These are phyloP conservation scores for Antheraea mylitta DNA, from an alignment of 1,140 invertebrate genomes.

Conservation along the genomic window DNA sequence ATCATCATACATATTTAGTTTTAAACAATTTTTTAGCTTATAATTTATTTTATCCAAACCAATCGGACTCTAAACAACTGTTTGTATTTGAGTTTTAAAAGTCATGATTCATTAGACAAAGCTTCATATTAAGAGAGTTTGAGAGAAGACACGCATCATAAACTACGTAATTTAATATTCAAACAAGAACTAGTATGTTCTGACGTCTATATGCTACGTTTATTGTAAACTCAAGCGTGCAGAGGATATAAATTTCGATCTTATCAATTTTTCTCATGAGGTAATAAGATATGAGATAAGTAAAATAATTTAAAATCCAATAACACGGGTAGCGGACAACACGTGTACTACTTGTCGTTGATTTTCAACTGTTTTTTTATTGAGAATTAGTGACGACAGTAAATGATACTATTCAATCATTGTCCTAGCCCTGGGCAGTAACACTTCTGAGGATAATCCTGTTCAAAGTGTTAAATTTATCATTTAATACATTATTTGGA, in stretches of 20 bases:
- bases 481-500: too few relatives aligned
- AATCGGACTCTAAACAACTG: not conserved
- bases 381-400: too few relatives aligned
- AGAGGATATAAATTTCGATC: too few relatives aligned
- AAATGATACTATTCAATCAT: too few relatives aligned
- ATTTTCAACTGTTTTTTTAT: too few relatives aligned
- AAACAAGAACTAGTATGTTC: not conserved
- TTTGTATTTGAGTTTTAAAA: not conserved
- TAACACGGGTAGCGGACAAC: too few relatives aligned
- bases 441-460: too few relatives aligned
- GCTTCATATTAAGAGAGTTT: not conserved
- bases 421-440: too few relatives aligned
- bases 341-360: too few relatives aligned
- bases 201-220: not conserved
- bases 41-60: not conserved
- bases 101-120: not conserved
- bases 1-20: slow-evolving; percentile 7
- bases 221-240: not conserved
- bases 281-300: slow-evolving; percentile 5
- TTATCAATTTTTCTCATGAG: not conserved
- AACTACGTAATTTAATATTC: not conserved
- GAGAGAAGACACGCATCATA: not conserved
- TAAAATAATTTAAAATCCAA: not conserved
- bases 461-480: too few relatives aligned
- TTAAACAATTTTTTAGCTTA: not conserved